Conservation (phyloP, 2,888 invertebrate genomes). For the Brachylomia viminalis region DNA sequence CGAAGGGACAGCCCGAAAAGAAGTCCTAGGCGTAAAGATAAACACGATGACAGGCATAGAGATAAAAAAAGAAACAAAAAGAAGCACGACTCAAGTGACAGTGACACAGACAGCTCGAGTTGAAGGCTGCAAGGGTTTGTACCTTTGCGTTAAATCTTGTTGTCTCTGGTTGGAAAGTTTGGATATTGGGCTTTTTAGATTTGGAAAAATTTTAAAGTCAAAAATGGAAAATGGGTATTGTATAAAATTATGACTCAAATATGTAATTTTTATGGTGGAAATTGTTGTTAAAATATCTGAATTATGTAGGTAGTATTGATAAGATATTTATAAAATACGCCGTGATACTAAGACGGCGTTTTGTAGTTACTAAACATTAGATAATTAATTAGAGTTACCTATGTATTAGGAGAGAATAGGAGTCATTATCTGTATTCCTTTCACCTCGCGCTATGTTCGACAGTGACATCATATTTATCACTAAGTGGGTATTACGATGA, state of each 20-base stretch:
- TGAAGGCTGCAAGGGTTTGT: conserved; percentile 72
- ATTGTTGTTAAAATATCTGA: conserved; percentile 29
- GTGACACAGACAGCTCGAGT: conserved; percentile 83
- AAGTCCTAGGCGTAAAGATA: conserved; percentile 74
- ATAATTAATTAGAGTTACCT: neutral
- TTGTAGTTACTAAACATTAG: conserved; percentile 19
- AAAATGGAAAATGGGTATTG: conserved; percentile 21
- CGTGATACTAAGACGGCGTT: conserved; percentile 9
- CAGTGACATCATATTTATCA: neutral
- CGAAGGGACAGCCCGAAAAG: conserved; percentile 83
- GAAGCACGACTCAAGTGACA: conserved; percentile 78
- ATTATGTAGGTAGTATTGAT: conserved; percentile 17
- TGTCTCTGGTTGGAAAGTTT: conserved; percentile 60
- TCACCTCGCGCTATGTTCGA: neutral
- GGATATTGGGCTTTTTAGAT: conserved; percentile 41
- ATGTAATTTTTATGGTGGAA: conserved; percentile 12
- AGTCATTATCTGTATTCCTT: neutral
- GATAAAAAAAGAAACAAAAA: conserved; percentile 78
- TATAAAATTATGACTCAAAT: conserved; percentile 4
- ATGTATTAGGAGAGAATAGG: too few species aligned
- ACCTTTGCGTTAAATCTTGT: conserved; percentile 59
- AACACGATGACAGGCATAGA: conserved; percentile 66
- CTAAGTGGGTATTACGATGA: neutral
- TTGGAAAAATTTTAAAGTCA: conserved; percentile 9
- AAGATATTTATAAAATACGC: conserved; percentile 5